phyloP scores from a whole-genome alignment of 2,797 vertebrate species.

The Siniperca scherzeri region DNA sequence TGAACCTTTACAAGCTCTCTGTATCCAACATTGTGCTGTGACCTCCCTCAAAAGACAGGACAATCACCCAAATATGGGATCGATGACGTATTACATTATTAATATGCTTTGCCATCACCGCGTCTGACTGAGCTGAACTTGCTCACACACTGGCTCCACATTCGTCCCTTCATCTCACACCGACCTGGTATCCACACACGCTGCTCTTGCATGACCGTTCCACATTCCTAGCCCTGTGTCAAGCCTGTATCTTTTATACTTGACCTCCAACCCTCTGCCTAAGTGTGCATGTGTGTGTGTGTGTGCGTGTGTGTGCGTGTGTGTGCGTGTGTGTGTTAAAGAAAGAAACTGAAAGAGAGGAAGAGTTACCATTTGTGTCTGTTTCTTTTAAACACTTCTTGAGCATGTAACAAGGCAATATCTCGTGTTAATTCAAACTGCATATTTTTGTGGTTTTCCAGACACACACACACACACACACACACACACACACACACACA shows the following conservation, averaged over 20 bases:
- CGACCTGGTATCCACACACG: slow-evolving; percentile 59
- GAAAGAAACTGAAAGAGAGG: slow-evolving; percentile 2
- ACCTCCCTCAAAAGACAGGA: slow-evolving; percentile 37
- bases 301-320: slow-evolving; percentile 5
- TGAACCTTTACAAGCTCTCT: background rate
- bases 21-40: slow-evolving; percentile 21
- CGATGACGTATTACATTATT: slow-evolving; percentile 45
- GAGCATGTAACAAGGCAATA: slow-evolving; percentile 22
- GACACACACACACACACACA: slow-evolving; percentile 18
- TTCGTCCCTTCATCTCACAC: slow-evolving; percentile 68
- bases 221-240: slow-evolving; percentile 74
- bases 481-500: slow-evolving; percentile 18
- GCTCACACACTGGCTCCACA: slow-evolving; percentile 74
- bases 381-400: slow-evolving; percentile 22
- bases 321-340: slow-evolving; percentile 1
- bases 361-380: background rate
- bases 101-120: slow-evolving; percentile 40
- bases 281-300: slow-evolving; percentile 9
- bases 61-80: slow-evolving; percentile 23
- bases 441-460: slow-evolving; percentile 17
- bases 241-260: slow-evolving; percentile 50
- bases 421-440: slow-evolving; percentile 8
- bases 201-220: slow-evolving; percentile 58
- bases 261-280: slow-evolving; percentile 46
- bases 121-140: slow-evolving; percentile 35